Evolutionary conservation across 92 coral and sea anemone genomes (phyloP).

Genomic region (Actinernus sp.): DNA sequence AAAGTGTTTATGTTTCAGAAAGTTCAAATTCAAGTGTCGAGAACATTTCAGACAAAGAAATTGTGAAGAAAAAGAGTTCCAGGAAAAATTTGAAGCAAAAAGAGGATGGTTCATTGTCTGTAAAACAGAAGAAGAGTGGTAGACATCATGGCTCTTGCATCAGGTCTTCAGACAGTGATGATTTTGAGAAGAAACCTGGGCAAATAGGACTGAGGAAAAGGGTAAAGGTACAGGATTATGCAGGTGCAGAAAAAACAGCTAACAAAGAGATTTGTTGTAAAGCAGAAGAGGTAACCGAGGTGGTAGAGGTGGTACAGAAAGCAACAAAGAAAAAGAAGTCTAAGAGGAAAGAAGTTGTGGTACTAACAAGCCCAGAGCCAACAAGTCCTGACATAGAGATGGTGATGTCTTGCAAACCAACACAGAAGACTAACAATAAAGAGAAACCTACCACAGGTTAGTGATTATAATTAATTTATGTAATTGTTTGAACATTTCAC

Average conservation of each 20-base stretch:
- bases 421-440: background rate
- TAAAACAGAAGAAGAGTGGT: background rate
- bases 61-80: background rate
- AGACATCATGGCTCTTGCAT: background rate
- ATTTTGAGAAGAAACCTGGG: conserved; percentile 23
- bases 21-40: background rate
- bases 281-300: background rate
- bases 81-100: no score
- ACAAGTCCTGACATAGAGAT: conserved; percentile 1
- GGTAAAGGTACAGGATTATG: background rate
- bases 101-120: no score
- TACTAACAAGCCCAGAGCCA: background rate
- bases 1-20: background rate
- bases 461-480: no score
- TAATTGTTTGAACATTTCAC: no score
- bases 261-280: no score
- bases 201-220: conserved; percentile 32
- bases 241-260: background rate
- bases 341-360: conserved; percentile 1
- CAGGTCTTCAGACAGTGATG: conserved; percentile 35
- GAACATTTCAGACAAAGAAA: background rate
- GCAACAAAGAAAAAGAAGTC: conserved; percentile 4
- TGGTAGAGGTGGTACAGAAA: background rate
- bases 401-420: background rate
- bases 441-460: background rate